phyloP scores from a whole-genome alignment of 2,888 invertebrate species.

The Leptopilina syphax region DNA sequence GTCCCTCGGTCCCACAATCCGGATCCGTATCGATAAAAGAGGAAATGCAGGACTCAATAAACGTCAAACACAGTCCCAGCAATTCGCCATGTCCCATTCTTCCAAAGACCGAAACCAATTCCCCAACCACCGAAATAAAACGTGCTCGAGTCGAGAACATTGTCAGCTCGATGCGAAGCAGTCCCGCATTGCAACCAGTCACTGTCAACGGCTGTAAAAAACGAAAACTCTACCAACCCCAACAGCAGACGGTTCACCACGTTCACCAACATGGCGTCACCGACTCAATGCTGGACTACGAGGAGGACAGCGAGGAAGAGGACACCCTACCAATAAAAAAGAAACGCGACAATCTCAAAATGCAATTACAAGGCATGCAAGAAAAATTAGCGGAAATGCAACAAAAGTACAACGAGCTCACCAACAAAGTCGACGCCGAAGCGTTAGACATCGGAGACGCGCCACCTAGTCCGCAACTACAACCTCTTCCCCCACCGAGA shows the following conservation, averaged over 20 bases:
- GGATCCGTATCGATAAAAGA: slow-evolving; percentile 74
- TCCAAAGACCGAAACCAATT: slow-evolving; percentile 70
- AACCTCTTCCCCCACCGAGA: slow-evolving; percentile 78
- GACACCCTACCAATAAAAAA: slow-evolving; percentile 88
- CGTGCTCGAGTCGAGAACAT: slow-evolving; percentile 97
- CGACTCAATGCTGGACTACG: slow-evolving; percentile 81
- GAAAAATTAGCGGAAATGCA: slow-evolving; percentile 94
- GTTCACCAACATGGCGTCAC: slow-evolving; percentile 80
- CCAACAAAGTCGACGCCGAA: slow-evolving; percentile 87
- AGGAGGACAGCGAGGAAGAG: slow-evolving; percentile 87
- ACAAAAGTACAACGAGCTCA: slow-evolving; percentile 92
- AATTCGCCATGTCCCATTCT: slow-evolving; percentile 74
- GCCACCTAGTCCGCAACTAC: slow-evolving; percentile 75
- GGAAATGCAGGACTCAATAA: slow-evolving; percentile 71
- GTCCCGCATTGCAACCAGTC: slow-evolving; percentile 84
- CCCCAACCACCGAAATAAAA: slow-evolving; percentile 88
- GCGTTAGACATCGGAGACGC: slow-evolving; percentile 79
- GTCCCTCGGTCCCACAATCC: slow-evolving; percentile 73
- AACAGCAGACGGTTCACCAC: slow-evolving; percentile 88
- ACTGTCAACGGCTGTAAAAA: slow-evolving; percentile 96
- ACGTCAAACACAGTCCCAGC: slow-evolving; percentile 72
- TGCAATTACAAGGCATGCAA: slow-evolving; percentile 91
- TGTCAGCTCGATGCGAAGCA: slow-evolving; percentile 94
- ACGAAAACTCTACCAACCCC: slow-evolving; percentile 96
- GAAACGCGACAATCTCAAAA: slow-evolving; percentile 90